Conservation (phyloP, 2,113 vertebrate genomes). For the Marmota flaviventris region DNA sequence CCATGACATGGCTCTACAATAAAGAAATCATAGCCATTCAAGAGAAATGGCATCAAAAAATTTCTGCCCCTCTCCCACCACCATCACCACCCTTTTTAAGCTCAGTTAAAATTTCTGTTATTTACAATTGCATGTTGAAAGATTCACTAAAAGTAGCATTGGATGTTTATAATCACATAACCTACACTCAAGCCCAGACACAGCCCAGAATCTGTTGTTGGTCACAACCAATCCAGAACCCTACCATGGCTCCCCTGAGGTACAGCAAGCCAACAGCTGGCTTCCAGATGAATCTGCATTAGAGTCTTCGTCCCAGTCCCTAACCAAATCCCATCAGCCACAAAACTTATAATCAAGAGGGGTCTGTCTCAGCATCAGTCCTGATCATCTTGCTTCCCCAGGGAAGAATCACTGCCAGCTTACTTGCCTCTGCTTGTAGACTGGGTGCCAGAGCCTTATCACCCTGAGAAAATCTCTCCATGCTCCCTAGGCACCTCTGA, state of each 20-base stretch:
- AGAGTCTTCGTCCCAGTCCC: neutral
- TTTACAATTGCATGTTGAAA: neutral
- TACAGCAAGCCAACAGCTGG: neutral
- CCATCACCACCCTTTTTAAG: neutral
- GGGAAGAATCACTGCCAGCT: neutral
- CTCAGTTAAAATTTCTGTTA: conserved; percentile 1
- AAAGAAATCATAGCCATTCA: neutral
- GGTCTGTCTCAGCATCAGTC: conserved; percentile 13
- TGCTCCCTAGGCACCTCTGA: neutral
- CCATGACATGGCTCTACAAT: neutral
- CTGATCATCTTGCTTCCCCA: neutral
- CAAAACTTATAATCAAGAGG: neutral
- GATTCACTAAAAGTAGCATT: neutral
- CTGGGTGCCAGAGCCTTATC: conserved; percentile 9
- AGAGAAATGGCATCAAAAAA: neutral
- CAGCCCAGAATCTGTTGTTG: neutral
- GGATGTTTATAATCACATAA: neutral
- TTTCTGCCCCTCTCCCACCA: neutral
- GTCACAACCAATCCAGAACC: neutral
- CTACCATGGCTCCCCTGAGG: neutral
- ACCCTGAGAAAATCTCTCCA: conserved; percentile 69
- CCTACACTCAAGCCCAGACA: neutral
- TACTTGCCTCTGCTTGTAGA: conserved; percentile 57
- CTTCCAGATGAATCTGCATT: neutral
- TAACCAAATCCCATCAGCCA: neutral